Percentiles rank a stretch among this genome's conserved stretches.
Conservation (phyloP, 2,888 invertebrate species). For the Geotrupes spiniger region DNA sequence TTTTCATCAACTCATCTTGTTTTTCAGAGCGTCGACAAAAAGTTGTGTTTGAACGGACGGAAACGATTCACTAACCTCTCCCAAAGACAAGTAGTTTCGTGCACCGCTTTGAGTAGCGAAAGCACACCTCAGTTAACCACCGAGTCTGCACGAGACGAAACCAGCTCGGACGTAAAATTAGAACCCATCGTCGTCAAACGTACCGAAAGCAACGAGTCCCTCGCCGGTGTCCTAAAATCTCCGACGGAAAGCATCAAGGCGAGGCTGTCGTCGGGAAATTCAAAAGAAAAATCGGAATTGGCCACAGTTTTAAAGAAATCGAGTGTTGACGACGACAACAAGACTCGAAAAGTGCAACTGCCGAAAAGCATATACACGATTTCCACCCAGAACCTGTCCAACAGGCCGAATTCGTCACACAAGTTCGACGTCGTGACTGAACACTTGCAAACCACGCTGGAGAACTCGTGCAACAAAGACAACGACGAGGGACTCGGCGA, state of each 20-base stretch:
- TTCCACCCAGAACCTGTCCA: slow-evolving; percentile 14
- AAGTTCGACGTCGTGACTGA: slow-evolving; percentile 15
- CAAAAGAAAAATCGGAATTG: slow-evolving; percentile 17
- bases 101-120: slow-evolving; percentile 17
- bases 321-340: slow-evolving; percentile 10
- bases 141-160: slow-evolving; percentile 8
- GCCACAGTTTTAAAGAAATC: slow-evolving; percentile 15
- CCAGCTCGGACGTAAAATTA: slow-evolving; percentile 45
- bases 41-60: slow-evolving; percentile 7
- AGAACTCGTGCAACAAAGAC: slow-evolving; percentile 23
- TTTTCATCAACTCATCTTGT: too few species aligned
- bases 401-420: slow-evolving; percentile 30
- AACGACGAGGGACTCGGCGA: slow-evolving; percentile 37
- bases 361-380: slow-evolving; percentile 16
- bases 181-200: slow-evolving; percentile 32
- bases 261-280: slow-evolving; percentile 27
- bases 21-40: too few species aligned
- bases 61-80: slow-evolving; percentile 29
- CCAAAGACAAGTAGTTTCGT: slow-evolving; percentile 17
- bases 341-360: slow-evolving; percentile 8
- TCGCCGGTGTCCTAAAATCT: slow-evolving; percentile 44
- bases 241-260: slow-evolving; percentile 55
- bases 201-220: slow-evolving; percentile 5
- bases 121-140: slow-evolving; percentile 15
- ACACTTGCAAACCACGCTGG: slow-evolving; percentile 15